phyloP scores from a whole-genome alignment of 2,888 invertebrate species.

The Himalopsyche tibetana region DNA sequence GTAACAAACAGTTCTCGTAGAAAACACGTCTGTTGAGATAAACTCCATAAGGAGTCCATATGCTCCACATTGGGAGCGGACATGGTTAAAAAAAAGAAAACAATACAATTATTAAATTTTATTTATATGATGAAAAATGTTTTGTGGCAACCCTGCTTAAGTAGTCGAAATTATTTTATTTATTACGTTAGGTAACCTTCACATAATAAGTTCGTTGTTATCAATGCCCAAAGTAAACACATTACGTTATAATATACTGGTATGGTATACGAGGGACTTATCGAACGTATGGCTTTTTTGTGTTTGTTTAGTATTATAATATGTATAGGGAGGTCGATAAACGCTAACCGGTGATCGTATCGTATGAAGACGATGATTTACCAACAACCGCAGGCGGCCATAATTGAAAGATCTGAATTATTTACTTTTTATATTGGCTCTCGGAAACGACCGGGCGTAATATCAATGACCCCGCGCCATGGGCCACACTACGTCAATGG shows the following conservation, averaged over 20 bases:
- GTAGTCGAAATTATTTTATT: neutral
- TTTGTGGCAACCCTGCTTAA: neutral
- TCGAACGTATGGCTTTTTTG: constrained; percentile 7
- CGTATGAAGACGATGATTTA: constrained; percentile 26
- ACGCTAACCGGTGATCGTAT: constrained; percentile 20
- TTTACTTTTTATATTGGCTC: constrained; percentile 42
- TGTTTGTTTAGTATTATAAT: constrained; percentile 23
- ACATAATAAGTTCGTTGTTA: constrained; percentile 19
- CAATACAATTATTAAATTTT: too few relatives aligned
- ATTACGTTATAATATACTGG: neutral
- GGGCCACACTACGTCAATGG: neutral
- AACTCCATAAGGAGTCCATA: too few relatives aligned
- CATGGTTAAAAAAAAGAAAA: too few relatives aligned
- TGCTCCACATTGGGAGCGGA: too few relatives aligned
- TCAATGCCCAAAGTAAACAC: constrained; percentile 33
- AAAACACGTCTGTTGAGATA: too few relatives aligned
- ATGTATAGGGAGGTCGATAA: constrained; percentile 28
- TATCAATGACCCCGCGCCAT: constrained; percentile 25
- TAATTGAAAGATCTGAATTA: constrained; percentile 42
- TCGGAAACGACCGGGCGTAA: neutral
- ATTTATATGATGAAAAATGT: too few relatives aligned
- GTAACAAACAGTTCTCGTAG: too few relatives aligned
- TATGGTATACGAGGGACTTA: neutral
- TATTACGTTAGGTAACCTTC: constrained; percentile 7
- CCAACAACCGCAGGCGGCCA: constrained; percentile 33